A percentile compares a stretch with the other conserved stretches of the same genome.
phyloP scores from a whole-genome alignment of 2,113 vertebrate species.

The Malaclemys terrapin region DNA sequence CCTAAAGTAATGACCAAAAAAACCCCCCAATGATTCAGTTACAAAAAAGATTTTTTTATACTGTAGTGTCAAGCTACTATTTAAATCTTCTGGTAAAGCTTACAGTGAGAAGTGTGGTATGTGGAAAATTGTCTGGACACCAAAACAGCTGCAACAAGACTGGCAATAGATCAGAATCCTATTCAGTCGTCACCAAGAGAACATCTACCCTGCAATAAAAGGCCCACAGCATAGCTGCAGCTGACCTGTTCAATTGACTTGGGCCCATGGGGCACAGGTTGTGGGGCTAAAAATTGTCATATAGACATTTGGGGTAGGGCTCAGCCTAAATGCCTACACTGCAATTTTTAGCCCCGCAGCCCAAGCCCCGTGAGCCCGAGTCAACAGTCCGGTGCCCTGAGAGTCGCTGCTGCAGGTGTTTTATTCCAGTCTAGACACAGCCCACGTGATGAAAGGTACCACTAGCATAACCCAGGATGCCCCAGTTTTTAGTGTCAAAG shows the following conservation, averaged over 20 bases:
- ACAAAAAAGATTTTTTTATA: conserved; percentile 6
- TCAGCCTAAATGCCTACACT: not conserved
- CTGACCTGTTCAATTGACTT: not conserved
- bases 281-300: not conserved
- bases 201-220: not conserved
- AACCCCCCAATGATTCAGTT: not conserved
- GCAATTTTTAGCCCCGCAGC: not conserved
- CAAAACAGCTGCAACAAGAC: conserved; percentile 22
- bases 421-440: not conserved
- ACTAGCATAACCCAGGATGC: not conserved
- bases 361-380: not conserved
- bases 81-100: conserved; percentile 29
- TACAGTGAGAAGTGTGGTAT: conserved; percentile 28
- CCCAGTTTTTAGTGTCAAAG: conserved; percentile 28
- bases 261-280: no score
- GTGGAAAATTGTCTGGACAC: conserved; percentile 24
- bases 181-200: not conserved
- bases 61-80: not conserved
- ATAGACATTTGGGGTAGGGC: not conserved
- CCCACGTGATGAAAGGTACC: not conserved
- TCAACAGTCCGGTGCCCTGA: not conserved
- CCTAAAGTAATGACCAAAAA: not conserved
- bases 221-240: not conserved
- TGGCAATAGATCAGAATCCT: conserved; percentile 33
- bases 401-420: not conserved